Percentiles rank a stretch among this genome's conserved stretches.
Conservation (phyloP, 2,888 invertebrate genomes). For the Hirtodrosophila alboralis region DNA sequence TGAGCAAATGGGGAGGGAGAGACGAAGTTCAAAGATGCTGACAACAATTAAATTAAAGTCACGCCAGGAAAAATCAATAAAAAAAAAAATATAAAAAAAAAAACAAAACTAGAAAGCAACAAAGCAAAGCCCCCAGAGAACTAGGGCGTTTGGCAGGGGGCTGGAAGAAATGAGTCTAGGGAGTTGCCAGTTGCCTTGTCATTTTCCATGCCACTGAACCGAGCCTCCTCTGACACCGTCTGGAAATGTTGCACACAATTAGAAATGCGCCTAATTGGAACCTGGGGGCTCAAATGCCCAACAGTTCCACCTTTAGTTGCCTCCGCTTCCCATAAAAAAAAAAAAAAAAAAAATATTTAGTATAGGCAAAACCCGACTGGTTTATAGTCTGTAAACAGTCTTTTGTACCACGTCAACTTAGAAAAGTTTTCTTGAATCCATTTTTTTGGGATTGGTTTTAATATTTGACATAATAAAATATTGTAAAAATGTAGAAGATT, state of each 20-base stretch:
- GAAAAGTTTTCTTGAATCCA: too few species aligned
- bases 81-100: conserved; percentile 24
- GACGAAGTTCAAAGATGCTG: conserved; percentile 75
- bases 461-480: too few species aligned
- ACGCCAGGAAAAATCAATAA: conserved; percentile 67
- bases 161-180: neutral
- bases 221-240: conserved; percentile 34
- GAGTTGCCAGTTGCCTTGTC: conserved; percentile 35
- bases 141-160: neutral
- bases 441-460: too few species aligned
- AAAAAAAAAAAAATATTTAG: too few species aligned
- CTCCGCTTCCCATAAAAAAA: conserved; percentile 4
- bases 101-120: conserved; percentile 29
- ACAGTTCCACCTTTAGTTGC: neutral
- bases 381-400: too few species aligned
- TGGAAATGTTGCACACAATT: conserved; percentile 45
- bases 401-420: too few species aligned
- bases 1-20: neutral
- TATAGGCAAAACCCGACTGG: too few species aligned
- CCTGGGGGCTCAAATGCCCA: conserved; percentile 26
- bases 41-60: conserved; percentile 79
- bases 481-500: too few species aligned
- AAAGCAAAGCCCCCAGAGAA: conserved; percentile 17
- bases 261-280: conserved; percentile 70
- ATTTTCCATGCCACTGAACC: conserved; percentile 74